Evolutionary conservation across 2,797 vertebrate species (phyloP), one percentile per base, ranked within the genome.

Genomic region (Sciurus carolinensis): DNA sequence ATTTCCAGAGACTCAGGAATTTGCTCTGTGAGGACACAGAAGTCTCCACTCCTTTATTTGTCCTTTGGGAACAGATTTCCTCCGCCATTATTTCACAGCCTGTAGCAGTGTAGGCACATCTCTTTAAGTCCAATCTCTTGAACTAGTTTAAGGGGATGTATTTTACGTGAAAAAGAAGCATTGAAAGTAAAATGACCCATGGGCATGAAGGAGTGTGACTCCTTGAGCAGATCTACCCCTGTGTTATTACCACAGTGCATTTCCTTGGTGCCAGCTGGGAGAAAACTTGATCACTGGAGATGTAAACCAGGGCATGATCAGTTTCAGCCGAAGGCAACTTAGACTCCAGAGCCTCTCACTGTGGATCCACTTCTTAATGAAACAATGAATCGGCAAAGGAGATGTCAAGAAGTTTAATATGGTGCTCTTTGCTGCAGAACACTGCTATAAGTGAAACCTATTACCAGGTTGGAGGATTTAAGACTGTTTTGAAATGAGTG

Each of bases 41-140:
- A 96, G 90, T 91, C 0, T 9, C 52, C 80, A 95, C 3, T 73
- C 0, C 0, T 98, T 95, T 97, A 96, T 97, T 97, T 47, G 97
- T 97, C 97, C 96, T 96, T 89, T 73, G 97, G 98, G 97, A 97
- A 90, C 10, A 3, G 84, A 96, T 96, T 97, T 98, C 66, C 94
- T 90, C 36, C 84, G 98, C 98, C 98, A 98, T 98, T 98, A 98
- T 98, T 98, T 98, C 97, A 97, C 96, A 98, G 97, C 98, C 98
- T 50, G 82, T 97, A 97, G 98, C 98, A 85, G 77, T 96, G 89
- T 69, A 93, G 96, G 92, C 96, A n/a, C 92, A 90, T 95, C 96
- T 97, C 95, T 97, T 98, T 97, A 97, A 96, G 97, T 97, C 95
- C 81, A 0, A 39, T 98, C 95, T 97, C 83, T 80, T 95, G 95